phyloP scores from a whole-genome alignment of 2,888 invertebrate genomes.

The Linnaemya tessellans region DNA sequence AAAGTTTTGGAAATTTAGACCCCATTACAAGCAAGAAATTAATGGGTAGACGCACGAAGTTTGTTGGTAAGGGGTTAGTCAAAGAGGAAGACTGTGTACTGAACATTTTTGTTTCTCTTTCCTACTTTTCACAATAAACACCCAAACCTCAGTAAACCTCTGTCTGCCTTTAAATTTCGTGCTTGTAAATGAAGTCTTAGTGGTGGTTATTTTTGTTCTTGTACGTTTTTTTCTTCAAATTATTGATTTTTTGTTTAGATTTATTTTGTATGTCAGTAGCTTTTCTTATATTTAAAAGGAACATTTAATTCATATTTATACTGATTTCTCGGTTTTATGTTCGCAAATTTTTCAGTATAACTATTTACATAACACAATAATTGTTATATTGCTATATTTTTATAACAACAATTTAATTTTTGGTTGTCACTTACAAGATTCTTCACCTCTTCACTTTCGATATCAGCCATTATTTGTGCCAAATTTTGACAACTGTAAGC shows the following conservation, averaged over 20 bases:
- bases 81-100: too few species aligned
- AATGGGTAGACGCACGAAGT: not conserved
- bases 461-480: conserved; percentile 86
- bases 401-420: conserved; percentile 89
- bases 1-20: too few species aligned
- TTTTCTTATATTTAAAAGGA: conserved; percentile 14
- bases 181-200: not conserved
- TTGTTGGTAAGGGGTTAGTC: conserved; percentile 15
- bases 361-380: not conserved
- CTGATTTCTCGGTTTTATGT: too few species aligned
- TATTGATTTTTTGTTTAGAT: conserved; percentile 53
- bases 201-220: conserved; percentile 47
- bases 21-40: too few species aligned
- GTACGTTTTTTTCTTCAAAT: conserved; percentile 41
- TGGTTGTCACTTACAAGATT: conserved; percentile 74
- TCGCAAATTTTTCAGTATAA: not conserved
- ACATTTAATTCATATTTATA: conserved; percentile 9
- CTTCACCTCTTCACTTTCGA: conserved; percentile 90
- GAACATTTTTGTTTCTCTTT: conserved; percentile 50
- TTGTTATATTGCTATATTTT: conserved; percentile 74
- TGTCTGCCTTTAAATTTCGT: not conserved
- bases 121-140: conserved; percentile 35
- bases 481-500: conserved; percentile 55
- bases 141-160: not conserved
- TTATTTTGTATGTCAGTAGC: conserved; percentile 25